Evolutionary conservation across 2,113 vertebrate genomes (phyloP), one percentile per base, ranked within the genome.

Genomic region (Narcine bancroftii): DNA sequence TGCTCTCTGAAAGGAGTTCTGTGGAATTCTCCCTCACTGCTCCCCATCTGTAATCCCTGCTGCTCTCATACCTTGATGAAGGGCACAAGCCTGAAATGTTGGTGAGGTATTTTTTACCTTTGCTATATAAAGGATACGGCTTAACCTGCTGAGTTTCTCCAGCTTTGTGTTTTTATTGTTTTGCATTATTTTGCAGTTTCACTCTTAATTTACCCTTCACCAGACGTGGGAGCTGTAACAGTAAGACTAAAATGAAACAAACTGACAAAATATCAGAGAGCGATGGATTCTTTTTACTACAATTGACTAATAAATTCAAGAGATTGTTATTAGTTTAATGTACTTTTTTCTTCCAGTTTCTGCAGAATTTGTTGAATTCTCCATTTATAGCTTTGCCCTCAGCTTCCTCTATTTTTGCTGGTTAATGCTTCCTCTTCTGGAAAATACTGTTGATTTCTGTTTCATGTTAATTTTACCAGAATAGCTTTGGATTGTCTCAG

Each of bases 341-440:
- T 33, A 63, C 19, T 39, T 29, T 36, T 63, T 87, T 87, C 3
- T 69, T 63, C 33, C 53, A 87, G 81, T 63, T 87, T 21, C 53
- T 56, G 17, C 50, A 60, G 29, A 87, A 87, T 60, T 36, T 87
- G 33, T 87, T 21, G 39, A 72, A 87, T 87, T 87, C 81, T 60
- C 72, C 72, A 75, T 75, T 75, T 75, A 75, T 75, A 75, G 72
- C 53, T 87, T 87, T 87, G 53, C 81, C 17, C 53, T 87, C n/a
- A n/a, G 11, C 53, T 87, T 87, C 81, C 81, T 63, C 81, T 87
- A n/a, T n/a, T 60, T 85, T 56, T 56, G 45, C 79, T 50, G 47
- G n/a, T n/a, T 11, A 9, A 83, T 53, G 45, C 81, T 87, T 87
- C 81, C 81, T 63, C 53, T 63, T 87, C 33, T 87, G 53, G n/a